Percentiles rank a stretch among this genome's conserved stretches.
Conservation (phyloP, 2,797 vertebrate genomes). For the Sylvilagus floridanus region DNA sequence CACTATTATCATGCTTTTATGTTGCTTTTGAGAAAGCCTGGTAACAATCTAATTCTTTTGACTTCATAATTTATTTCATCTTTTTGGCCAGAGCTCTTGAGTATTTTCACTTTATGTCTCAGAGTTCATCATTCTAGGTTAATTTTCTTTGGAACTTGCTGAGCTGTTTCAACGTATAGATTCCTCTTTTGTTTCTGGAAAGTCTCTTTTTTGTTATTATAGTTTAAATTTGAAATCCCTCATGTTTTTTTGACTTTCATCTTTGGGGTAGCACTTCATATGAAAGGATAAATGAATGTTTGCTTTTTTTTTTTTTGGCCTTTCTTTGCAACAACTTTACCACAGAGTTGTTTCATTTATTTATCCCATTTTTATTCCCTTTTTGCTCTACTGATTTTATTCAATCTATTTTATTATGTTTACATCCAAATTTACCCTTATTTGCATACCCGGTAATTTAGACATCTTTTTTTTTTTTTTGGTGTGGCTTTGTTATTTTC, state of each 20-base stretch:
- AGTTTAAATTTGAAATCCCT: background rate
- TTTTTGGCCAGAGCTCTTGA: background rate
- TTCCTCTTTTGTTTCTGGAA: background rate
- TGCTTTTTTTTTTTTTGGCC: background rate
- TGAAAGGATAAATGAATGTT: background rate
- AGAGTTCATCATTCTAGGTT: background rate
- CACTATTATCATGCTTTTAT: background rate
- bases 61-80: background rate
- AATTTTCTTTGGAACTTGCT: background rate
- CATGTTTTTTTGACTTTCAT: background rate
- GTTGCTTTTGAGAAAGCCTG: background rate
- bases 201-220: background rate
- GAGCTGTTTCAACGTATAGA: background rate
- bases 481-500: background rate
- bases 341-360: background rate
- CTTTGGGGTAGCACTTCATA: background rate
- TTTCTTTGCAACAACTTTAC: background rate
- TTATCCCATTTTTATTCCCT: background rate
- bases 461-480: background rate
- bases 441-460: background rate
- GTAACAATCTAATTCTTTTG: background rate
- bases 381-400: background rate
- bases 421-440: conserved; percentile 13
- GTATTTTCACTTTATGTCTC: background rate
- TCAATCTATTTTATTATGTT: background rate